Conservation (phyloP, 2,888 invertebrate species). For the Plebejus anna region DNA sequence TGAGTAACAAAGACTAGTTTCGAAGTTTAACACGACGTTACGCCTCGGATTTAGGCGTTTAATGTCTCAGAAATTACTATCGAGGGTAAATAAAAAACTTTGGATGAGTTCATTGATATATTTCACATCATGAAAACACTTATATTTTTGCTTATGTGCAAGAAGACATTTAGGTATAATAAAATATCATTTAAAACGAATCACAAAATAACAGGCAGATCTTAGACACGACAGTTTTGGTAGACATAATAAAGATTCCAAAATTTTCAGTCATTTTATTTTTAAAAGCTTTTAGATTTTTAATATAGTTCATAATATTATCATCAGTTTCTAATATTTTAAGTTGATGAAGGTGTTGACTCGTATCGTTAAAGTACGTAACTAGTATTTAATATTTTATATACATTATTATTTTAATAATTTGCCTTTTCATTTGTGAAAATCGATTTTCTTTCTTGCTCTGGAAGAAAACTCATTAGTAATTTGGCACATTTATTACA, state of each 20-base stretch:
- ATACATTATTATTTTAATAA: neutral
- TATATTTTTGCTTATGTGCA: slow-evolving; percentile 47
- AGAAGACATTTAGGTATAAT: slow-evolving; percentile 40
- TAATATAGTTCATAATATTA: neutral
- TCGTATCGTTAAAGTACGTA: neutral
- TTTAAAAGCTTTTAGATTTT: slow-evolving; percentile 28
- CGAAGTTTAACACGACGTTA: neutral
- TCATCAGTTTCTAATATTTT: neutral
- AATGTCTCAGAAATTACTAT: neutral
- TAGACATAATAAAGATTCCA: slow-evolving; percentile 63
- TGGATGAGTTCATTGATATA: neutral
- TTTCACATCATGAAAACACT: slow-evolving; percentile 29
- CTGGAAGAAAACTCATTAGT: neutral
- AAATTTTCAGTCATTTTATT: slow-evolving; percentile 69
- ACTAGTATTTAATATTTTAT: neutral
- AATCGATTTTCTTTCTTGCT: neutral
- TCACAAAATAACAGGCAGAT: slow-evolving; percentile 65
- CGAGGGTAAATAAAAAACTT: neutral
- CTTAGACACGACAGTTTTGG: slow-evolving; percentile 57
- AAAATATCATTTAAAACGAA: slow-evolving; percentile 52
- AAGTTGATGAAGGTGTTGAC: neutral
- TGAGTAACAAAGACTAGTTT: neutral
- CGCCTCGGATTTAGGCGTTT: neutral
- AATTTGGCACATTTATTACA: neutral
- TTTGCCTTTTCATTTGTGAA: neutral